Percentiles rank a stretch among this genome's conserved stretches.
These are phyloP conservation scores for Ganaspis sp. DNA, from an alignment of 1,140 invertebrate genomes.

Conservation along the genomic window DNA sequence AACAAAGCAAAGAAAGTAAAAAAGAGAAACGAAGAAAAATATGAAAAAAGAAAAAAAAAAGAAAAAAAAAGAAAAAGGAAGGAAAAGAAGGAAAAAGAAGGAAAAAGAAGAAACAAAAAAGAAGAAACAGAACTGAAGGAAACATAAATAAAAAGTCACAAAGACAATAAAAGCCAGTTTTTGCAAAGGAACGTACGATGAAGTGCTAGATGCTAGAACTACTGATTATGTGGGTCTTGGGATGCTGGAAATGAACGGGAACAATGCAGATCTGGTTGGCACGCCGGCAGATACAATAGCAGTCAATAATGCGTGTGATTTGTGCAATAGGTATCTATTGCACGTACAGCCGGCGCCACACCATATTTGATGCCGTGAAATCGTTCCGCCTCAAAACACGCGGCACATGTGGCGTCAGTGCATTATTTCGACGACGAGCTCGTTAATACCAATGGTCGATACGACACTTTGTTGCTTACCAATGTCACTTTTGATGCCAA, in stretches of 20 bases:
- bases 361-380: slow-evolving; percentile 69
- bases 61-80: too few species aligned
- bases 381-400: slow-evolving; percentile 70
- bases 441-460: slow-evolving; percentile 64
- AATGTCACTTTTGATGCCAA: slow-evolving; percentile 50
- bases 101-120: too few species aligned
- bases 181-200: too few species aligned
- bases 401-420: slow-evolving; percentile 65
- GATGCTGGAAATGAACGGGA: slow-evolving; percentile 45
- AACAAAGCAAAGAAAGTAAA: too few species aligned
- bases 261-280: slow-evolving; percentile 57
- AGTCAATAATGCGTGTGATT: slow-evolving; percentile 76
- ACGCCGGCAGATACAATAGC: slow-evolving; percentile 69
- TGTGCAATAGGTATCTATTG: slow-evolving; percentile 74
- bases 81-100: too few species aligned
- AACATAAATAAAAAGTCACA: too few species aligned
- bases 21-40: too few species aligned
- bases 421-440: slow-evolving; percentile 58
- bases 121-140: too few species aligned
- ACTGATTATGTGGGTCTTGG: slow-evolving; percentile 9
- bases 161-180: too few species aligned
- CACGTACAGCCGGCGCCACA: slow-evolving; percentile 70
- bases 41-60: too few species aligned
- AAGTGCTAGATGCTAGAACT: neutral
- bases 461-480: slow-evolving; percentile 48